These are phyloP conservation scores for Phlogophora meticulosa DNA, from an alignment of 2,888 invertebrate species.

Conservation along the genomic window DNA sequence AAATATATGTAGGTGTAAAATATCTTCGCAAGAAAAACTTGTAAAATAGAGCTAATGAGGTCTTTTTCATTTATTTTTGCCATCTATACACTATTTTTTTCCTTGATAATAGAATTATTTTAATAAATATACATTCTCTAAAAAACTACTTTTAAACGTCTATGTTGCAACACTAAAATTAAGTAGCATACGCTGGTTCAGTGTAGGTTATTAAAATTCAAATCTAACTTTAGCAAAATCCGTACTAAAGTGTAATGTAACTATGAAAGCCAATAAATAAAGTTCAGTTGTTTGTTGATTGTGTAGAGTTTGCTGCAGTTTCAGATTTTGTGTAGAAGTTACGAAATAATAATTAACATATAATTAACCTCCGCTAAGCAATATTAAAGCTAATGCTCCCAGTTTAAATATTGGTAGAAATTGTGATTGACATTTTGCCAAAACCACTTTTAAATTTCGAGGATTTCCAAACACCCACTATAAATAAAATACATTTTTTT, in stretches of 20 bases:
- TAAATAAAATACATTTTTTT: too few species aligned
- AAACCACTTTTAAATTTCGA: too few species aligned
- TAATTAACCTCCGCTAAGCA: neutral
- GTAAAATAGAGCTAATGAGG: too few species aligned
- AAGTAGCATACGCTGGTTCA: neutral
- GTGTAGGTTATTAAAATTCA: slow-evolving; percentile 19
- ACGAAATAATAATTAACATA: slow-evolving; percentile 10
- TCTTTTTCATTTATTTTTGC: too few species aligned
- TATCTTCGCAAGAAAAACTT: too few species aligned
- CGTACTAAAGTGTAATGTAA: slow-evolving; percentile 36
- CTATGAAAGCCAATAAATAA: slow-evolving; percentile 49
- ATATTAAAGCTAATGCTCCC: neutral
- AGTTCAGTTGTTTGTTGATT: slow-evolving; percentile 44
- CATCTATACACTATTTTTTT: too few species aligned
- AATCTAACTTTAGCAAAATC: slow-evolving; percentile 38
- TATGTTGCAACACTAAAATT: neutral
- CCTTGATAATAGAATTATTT: too few species aligned
- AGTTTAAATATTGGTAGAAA: too few species aligned
- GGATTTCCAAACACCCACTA: too few species aligned
- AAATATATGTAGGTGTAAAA: too few species aligned
- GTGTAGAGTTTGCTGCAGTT: slow-evolving; percentile 34
- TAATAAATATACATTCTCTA: neutral
- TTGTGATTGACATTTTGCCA: too few species aligned
- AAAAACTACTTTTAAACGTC: neutral
- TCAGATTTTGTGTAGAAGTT: slow-evolving; percentile 30